These are phyloP conservation scores for Cliona cf. orientalis DNA, from an alignment of 37 sponge, comb jelly and placozoan genomes.

Conservation along the genomic window DNA sequence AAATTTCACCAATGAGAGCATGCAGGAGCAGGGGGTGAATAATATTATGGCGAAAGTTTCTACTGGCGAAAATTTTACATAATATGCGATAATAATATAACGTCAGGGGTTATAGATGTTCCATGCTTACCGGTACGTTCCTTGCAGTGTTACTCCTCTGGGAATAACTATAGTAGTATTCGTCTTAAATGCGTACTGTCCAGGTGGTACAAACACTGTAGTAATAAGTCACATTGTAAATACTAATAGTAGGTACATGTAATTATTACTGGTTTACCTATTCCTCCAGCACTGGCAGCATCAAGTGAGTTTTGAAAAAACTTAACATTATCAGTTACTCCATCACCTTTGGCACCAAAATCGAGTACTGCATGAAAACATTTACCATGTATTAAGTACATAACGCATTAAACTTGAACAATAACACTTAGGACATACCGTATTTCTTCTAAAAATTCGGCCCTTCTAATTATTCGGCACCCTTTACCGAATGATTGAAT, in stretches of 20 bases:
- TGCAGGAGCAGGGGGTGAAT: too few relatives aligned
- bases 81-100: too few relatives aligned
- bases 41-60: too few relatives aligned
- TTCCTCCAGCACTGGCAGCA: constrained; percentile 31
- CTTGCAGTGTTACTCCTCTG: constrained; percentile 30
- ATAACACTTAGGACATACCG: too few relatives aligned
- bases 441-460: too few relatives aligned
- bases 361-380: constrained; percentile 22
- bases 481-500: too few relatives aligned
- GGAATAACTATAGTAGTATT: constrained; percentile 11
- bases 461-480: too few relatives aligned
- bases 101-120: not conserved
- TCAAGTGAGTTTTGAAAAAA: constrained; percentile 30
- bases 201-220: constrained; percentile 36
- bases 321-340: constrained; percentile 9
- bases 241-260: not conserved
- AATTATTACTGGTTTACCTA: constrained; percentile 10
- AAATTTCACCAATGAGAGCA: too few relatives aligned
- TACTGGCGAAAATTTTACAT: too few relatives aligned
- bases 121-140: constrained; percentile 27
- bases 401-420: too few relatives aligned
- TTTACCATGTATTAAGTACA: too few relatives aligned
- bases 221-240: not conserved
- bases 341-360: constrained; percentile 38
- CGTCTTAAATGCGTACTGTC: constrained; percentile 3